Conservation (phyloP, 2,797 vertebrate species). For the Gobionotothen gibberifrons region DNA sequence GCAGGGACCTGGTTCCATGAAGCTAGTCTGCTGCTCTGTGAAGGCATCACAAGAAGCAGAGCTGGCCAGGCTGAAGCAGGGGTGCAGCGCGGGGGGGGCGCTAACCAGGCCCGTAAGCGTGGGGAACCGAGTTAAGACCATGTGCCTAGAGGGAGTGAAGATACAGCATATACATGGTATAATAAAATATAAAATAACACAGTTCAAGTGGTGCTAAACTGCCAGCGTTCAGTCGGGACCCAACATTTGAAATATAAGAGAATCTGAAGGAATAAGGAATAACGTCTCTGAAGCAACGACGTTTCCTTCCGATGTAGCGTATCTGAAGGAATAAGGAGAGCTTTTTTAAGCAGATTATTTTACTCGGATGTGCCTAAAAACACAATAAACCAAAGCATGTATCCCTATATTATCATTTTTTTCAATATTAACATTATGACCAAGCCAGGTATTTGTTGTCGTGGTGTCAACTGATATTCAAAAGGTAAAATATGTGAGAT, state of each 20-base stretch:
- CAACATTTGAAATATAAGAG: constrained; percentile 7
- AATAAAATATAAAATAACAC: constrained; percentile 34
- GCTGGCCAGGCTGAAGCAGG: constrained; percentile 85
- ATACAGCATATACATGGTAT: constrained; percentile 66
- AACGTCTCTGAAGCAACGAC: too few relatives aligned
- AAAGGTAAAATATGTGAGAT: constrained; percentile 3
- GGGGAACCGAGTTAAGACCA: constrained; percentile 88
- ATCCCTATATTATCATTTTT: not conserved
- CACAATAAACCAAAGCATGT: constrained; percentile 18
- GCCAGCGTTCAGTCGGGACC: constrained; percentile 15
- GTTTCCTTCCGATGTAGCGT: not conserved
- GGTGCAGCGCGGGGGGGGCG: constrained; percentile 83
- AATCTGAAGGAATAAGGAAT: too few relatives aligned
- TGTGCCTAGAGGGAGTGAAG: constrained; percentile 83
- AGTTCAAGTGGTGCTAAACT: constrained; percentile 24
- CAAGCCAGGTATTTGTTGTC: not conserved
- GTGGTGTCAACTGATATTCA: constrained; percentile 6
- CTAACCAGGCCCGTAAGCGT: constrained; percentile 86
- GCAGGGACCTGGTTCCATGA: constrained; percentile 84
- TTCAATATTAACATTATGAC: not conserved
- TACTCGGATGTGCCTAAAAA: constrained; percentile 13
- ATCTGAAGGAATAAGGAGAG: not conserved
- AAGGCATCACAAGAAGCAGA: constrained; percentile 87
- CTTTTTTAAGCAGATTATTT: constrained; percentile 2
- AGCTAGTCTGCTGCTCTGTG: constrained; percentile 89